Conservation (phyloP, 2,113 vertebrate species). For the Pachypanchax playfairii region DNA sequence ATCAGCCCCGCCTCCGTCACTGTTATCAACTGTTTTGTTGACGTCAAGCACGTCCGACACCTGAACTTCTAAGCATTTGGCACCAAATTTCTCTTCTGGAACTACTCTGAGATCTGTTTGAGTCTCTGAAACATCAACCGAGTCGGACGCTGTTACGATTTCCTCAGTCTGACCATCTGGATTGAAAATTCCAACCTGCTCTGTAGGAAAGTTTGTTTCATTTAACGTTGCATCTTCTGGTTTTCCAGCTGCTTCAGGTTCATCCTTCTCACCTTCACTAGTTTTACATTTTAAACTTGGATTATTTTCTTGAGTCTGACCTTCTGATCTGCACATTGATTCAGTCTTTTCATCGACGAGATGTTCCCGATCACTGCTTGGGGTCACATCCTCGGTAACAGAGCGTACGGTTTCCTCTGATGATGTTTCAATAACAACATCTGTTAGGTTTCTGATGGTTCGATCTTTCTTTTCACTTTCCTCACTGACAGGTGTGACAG, state of each 20-base stretch:
- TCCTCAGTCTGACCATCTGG: slow-evolving; percentile 13
- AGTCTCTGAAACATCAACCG: slow-evolving; percentile 17
- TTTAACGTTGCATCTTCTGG: background rate
- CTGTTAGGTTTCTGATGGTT: slow-evolving; percentile 11
- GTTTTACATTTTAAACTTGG: slow-evolving; percentile 23
- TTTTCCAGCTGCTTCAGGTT: slow-evolving; percentile 7
- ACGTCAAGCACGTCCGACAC: slow-evolving; percentile 25
- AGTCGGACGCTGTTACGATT: background rate
- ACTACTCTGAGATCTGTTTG: slow-evolving; percentile 44
- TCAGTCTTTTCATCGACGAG: slow-evolving; percentile 11
- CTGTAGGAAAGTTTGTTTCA: background rate
- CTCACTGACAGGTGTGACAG: slow-evolving; percentile 3
- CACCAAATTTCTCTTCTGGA: slow-evolving; percentile 33
- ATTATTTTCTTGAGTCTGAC: slow-evolving; percentile 4
- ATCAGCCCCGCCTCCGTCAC: slow-evolving; percentile 28
- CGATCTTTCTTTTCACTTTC: slow-evolving; percentile 2
- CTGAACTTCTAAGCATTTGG: slow-evolving; percentile 13
- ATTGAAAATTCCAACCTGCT: slow-evolving; percentile 16
- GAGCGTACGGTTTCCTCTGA: slow-evolving; percentile 24
- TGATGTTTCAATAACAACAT: slow-evolving; percentile 12
- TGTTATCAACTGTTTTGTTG: slow-evolving; percentile 19
- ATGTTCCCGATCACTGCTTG: slow-evolving; percentile 16
- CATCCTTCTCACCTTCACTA: no score
- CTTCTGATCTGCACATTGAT: slow-evolving; percentile 2
- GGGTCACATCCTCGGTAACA: slow-evolving; percentile 11